A percentile compares a stretch with the other conserved stretches of the same genome.
These are phyloP conservation scores for Microdon myrmicae DNA, from an alignment of 2,888 invertebrate genomes.

Conservation along the genomic window DNA sequence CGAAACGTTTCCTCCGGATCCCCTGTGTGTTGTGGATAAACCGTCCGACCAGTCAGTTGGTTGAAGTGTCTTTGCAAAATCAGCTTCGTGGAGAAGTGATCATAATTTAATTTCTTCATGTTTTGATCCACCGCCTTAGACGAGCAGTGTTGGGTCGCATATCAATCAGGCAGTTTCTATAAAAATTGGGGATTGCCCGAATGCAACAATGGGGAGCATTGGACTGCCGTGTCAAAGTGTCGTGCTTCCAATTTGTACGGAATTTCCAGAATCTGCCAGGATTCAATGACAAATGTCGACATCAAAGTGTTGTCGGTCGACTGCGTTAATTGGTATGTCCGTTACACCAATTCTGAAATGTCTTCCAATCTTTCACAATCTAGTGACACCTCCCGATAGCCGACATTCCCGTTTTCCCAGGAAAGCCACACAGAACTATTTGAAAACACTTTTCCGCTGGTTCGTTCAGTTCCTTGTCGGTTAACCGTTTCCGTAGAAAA, in stretches of 20 bases:
- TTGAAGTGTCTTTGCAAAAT: too few species aligned
- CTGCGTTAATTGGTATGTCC: conserved; percentile 60
- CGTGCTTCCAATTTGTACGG: conserved; percentile 1
- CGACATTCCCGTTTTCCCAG: conserved; percentile 22
- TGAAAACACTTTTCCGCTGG: conserved; percentile 32
- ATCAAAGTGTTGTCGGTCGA: conserved; percentile 59
- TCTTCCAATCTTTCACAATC: conserved; percentile 62
- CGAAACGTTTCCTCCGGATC: conserved; percentile 23
- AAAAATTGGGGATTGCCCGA: too few species aligned
- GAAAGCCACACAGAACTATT: conserved; percentile 43
- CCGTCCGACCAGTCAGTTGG: too few species aligned
- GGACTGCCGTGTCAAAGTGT: too few species aligned
- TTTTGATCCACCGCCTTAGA: neutral
- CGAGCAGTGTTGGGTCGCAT: too few species aligned
- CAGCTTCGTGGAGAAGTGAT: conserved; percentile 20
- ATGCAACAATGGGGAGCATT: too few species aligned
- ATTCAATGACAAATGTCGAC: conserved; percentile 39
- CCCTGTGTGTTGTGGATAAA: too few species aligned
- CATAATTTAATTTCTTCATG: conserved; percentile 31
- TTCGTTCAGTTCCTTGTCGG: neutral
- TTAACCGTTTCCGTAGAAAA: conserved; percentile 26
- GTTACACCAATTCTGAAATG: conserved; percentile 49
- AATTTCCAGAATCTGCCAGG: neutral
- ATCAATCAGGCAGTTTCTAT: too few species aligned
- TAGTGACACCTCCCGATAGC: conserved; percentile 57